Evolutionary conservation across 2,888 invertebrate genomes (phyloP).

Genomic region (Tenthredo notha): DNA sequence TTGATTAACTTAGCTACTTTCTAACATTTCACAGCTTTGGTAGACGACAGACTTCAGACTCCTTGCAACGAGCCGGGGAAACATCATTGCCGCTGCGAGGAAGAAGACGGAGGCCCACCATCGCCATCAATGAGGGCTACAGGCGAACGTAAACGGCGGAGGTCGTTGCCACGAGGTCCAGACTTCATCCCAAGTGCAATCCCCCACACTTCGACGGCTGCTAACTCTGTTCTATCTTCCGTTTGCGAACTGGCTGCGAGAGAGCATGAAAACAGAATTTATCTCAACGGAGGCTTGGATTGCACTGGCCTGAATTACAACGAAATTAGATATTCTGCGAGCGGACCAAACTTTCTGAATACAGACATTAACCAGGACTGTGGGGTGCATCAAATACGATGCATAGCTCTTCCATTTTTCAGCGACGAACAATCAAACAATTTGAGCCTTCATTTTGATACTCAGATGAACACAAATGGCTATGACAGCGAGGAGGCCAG

Average conservation of each 20-base stretch:
- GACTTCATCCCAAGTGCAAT: conserved; percentile 35
- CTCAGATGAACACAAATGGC: not conserved
- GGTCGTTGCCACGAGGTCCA: conserved; percentile 74
- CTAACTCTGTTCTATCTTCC: conserved; percentile 26
- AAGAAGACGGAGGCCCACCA: conserved; percentile 82
- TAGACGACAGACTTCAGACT: conserved; percentile 87
- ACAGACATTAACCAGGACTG: not conserved
- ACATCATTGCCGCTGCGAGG: conserved; percentile 88
- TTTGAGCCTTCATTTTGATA: not conserved
- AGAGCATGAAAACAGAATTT: conserved; percentile 29
- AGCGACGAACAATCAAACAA: conserved; percentile 7
- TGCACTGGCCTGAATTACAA: conserved; percentile 31
- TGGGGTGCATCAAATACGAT: not conserved
- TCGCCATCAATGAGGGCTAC: conserved; percentile 73
- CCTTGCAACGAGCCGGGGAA: conserved; percentile 88
- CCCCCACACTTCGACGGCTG: conserved; percentile 15
- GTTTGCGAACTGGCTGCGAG: conserved; percentile 12
- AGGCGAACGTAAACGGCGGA: conserved; percentile 74
- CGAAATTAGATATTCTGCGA: not conserved
- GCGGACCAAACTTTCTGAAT: not conserved
- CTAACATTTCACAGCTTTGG: conserved; percentile 70
- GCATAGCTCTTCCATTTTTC: not conserved
- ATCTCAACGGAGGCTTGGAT: not conserved
- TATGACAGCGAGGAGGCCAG: not conserved
- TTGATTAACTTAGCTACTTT: no score